Evolutionary conservation across 1,140 invertebrate species (phyloP).

Genomic region (Varroa destructor): DNA sequence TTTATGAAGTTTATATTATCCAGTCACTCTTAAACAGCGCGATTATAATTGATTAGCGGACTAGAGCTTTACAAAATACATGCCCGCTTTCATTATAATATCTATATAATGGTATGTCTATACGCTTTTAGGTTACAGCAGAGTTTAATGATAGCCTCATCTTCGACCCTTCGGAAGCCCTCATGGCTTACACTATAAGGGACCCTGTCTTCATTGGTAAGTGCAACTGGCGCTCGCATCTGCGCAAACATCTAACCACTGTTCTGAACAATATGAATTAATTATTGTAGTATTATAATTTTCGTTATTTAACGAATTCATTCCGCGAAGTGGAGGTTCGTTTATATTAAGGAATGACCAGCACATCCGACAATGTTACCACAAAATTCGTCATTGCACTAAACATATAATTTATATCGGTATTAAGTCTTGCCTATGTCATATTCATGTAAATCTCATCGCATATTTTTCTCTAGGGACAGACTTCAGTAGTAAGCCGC

Average conservation of each 20-base stretch:
- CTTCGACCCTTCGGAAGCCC: slow-evolving; percentile 56
- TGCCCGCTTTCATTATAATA: too few species aligned
- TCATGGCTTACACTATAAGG: slow-evolving; percentile 75
- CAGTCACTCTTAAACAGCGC: too few species aligned
- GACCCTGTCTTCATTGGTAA: slow-evolving; percentile 60
- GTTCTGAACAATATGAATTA: slow-evolving; percentile 29
- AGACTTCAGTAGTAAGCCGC: slow-evolving; percentile 39
- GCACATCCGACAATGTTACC: too few species aligned
- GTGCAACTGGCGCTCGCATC: slow-evolving; percentile 30
- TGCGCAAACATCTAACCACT: slow-evolving; percentile 27
- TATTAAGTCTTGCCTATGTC: too few species aligned
- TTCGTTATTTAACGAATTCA: slow-evolving; percentile 28
- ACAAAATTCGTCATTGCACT: too few species aligned
- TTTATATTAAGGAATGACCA: too few species aligned
- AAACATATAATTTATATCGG: too few species aligned
- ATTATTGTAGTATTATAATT: slow-evolving; percentile 3
- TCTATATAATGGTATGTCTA: too few species aligned
- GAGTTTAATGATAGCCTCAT: slow-evolving; percentile 68
- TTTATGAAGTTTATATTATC: too few species aligned
- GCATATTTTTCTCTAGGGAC: slow-evolving; percentile 36
- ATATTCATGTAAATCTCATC: too few species aligned
- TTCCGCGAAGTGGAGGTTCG: background rate
- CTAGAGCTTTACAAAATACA: too few species aligned
- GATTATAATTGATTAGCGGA: too few species aligned
- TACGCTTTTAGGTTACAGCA: slow-evolving; percentile 47